Conservation (phyloP, 1,140 invertebrate species). For the Penaeus japonicus region DNA sequence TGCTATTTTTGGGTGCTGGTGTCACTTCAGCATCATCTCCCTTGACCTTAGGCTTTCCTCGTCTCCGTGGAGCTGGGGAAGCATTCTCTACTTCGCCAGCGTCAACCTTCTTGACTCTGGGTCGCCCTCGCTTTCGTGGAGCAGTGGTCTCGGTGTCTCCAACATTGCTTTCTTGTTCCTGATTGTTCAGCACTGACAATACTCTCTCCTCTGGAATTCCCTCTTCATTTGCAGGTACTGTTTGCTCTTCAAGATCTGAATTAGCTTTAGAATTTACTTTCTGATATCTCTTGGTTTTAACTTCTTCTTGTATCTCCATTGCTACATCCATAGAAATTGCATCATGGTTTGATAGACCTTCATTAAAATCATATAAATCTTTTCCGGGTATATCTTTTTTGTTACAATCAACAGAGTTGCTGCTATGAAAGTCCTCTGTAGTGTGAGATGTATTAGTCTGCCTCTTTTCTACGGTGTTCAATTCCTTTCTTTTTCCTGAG, state of each 20-base stretch:
- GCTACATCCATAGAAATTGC: not conserved
- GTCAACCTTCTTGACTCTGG: not conserved
- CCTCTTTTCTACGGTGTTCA: not conserved
- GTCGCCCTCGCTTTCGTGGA: not conserved
- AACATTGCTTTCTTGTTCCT: not conserved
- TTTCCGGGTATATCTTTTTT: not conserved
- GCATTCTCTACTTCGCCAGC: not conserved
- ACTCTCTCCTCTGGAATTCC: not conserved
- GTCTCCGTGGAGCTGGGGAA: not conserved
- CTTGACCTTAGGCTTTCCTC: not conserved
- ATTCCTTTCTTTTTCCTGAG: not conserved
- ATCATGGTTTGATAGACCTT: not conserved
- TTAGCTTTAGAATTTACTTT: too few species aligned
- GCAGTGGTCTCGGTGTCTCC: not conserved
- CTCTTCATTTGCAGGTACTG: not conserved
- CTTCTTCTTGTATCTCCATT: too few species aligned
- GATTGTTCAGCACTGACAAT: not conserved
- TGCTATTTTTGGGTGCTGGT: not conserved
- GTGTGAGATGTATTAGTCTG: not conserved
- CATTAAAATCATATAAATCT: constrained; percentile 27
- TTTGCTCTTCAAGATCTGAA: too few species aligned
- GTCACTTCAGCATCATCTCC: not conserved
- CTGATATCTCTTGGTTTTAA: too few species aligned
- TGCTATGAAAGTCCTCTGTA: not conserved
- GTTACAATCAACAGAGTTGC: not conserved